Conservation (phyloP, 2,797 vertebrate species). For the Carduelis carduelis region DNA sequence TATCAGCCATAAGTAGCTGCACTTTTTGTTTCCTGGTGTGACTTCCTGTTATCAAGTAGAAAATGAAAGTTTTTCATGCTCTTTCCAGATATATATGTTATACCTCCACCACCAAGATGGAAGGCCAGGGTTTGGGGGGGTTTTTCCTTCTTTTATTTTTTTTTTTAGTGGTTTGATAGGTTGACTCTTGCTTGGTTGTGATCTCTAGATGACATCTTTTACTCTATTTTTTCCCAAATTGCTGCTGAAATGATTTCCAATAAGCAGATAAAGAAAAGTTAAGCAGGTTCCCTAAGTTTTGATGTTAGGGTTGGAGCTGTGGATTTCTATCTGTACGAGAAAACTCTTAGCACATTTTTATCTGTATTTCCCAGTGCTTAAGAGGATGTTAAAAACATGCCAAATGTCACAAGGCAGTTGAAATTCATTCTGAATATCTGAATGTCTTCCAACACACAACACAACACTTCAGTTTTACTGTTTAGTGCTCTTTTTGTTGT, state of each 20-base stretch:
- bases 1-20: background rate
- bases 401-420: background rate
- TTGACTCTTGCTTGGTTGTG: background rate
- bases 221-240: background rate
- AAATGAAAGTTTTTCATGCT: background rate
- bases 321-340: background rate
- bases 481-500: background rate
- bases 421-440: background rate
- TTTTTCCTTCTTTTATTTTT: too few species aligned
- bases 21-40: background rate
- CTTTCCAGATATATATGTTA: background rate
- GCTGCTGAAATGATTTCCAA: background rate
- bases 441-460: background rate
- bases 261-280: background rate
- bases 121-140: accelerated
- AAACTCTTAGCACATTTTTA: background rate
- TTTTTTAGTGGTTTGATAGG: background rate
- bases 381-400: background rate
- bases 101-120: background rate
- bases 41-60: background rate
- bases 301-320: background rate
- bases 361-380: background rate
- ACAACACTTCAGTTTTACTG: background rate
- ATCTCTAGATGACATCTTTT: background rate
- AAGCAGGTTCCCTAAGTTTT: background rate